A percentile compares a stretch with the other conserved stretches of the same genome.
Conservation (phyloP, 2,888 invertebrate genomes). For the Morpho deidamia region DNA sequence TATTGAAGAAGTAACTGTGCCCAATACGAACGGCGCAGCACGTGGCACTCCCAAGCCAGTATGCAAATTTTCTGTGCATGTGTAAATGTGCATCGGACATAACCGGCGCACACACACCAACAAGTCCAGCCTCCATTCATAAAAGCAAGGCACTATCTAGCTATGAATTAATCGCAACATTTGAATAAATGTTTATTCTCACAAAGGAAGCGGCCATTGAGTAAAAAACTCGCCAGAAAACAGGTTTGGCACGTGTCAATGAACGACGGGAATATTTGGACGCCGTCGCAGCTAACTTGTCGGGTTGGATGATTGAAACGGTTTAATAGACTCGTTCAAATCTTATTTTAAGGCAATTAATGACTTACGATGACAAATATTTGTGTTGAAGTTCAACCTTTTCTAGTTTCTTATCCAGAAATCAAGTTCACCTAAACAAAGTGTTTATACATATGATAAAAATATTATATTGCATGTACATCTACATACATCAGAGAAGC, state of each 20-base stretch:
- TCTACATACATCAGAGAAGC: too few species aligned
- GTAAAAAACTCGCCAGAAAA: slow-evolving; percentile 71
- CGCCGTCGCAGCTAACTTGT: slow-evolving; percentile 50
- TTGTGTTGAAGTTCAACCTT: not conserved
- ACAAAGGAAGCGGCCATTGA: slow-evolving; percentile 77
- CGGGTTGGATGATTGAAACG: slow-evolving; percentile 65
- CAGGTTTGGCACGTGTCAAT: slow-evolving; percentile 77
- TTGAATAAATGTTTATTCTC: slow-evolving; percentile 74
- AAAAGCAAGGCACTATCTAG: slow-evolving; percentile 72
- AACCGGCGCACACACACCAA: slow-evolving; percentile 49
- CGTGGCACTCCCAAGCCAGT: slow-evolving; percentile 65
- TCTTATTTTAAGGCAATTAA: slow-evolving; percentile 53
- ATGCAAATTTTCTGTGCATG: slow-evolving; percentile 58
- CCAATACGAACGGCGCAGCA: slow-evolving; percentile 48
- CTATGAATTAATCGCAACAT: slow-evolving; percentile 79
- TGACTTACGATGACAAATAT: slow-evolving; percentile 13
- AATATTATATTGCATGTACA: too few species aligned
- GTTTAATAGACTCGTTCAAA: slow-evolving; percentile 60
- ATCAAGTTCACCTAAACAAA: slow-evolving; percentile 1
- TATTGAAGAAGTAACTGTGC: slow-evolving; percentile 71
- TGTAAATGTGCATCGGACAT: slow-evolving; percentile 43
- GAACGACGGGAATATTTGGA: slow-evolving; percentile 73
- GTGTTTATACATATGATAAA: too few species aligned
- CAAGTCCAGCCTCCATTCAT: slow-evolving; percentile 66
- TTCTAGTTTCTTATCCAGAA: slow-evolving; percentile 1